Base-by-base conservation (phyloP, 2,113 vertebrate genomes). In the Hippoglossus stenolepis region DNA sequence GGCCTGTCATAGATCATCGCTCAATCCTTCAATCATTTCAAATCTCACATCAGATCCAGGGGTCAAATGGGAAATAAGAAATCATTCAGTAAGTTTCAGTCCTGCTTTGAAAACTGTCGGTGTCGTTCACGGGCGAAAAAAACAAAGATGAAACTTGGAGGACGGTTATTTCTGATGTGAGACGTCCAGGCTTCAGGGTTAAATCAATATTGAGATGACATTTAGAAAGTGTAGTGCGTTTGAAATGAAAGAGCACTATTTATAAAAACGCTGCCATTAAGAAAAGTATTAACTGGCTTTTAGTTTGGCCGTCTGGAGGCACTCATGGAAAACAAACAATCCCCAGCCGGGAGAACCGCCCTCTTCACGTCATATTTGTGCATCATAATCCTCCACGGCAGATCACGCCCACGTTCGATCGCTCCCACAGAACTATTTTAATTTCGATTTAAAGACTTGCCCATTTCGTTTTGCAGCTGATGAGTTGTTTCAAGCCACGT, bases 21-120 rank as follows among this genome's bases (percentile, higher is more conserved):
- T 68, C 53, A n/a, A 5, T 63, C 23, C 53, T 70, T 57, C 3
- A 3, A 3, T 79, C 53, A 21, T 70, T 45, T 64, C 61, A 60
- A 43, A 63, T 62, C 65, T 77, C 59, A 20, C 40, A 71, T 73
- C 49, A 54, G 31, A 67, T 59, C 53, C 26, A 47, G 58, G 49
- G 56, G 51, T 67, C 49, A 58, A 1, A 51, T 47, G 12, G 40
- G 3, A 43, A 43, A 43, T 43, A 43, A 43, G 11, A 43, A 45
- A 11, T 69, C 17, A 47, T 38, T 77, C 28, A 6, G 5, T 31
- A 2, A 6, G 15, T 11, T 71, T 73, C 40, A 13, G 45, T 56
- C 45, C 9, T 49, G 5, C 61, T 40, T 11, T 63, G 18, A 13
- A 26, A 28, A 38, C 9, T 1, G 8, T 2, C 8, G 35, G 35